Base-by-base conservation (phyloP, 2,113 vertebrate genomes). In the Lepidothrix coronata region DNA sequence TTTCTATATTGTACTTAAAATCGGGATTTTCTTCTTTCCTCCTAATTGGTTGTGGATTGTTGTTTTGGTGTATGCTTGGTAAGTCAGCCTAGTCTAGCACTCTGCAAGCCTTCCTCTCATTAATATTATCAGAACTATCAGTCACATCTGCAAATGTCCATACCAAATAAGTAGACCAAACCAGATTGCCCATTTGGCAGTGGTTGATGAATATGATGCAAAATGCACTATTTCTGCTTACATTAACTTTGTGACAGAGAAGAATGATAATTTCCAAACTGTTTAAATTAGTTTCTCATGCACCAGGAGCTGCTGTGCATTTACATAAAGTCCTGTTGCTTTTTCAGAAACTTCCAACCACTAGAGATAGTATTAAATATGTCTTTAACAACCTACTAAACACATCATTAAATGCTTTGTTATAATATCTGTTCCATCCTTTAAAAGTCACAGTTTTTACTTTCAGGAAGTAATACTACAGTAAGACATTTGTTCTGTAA, bases 191-290 rank as follows among this genome's bases (percentile, higher is more conserved):
- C 54, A 59, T 51, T 85, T 59, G 85, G 44, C 70, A 85, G 55
- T 43, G 63, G 78, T 5, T 89, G 57, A 91, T n/a, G 58, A 80
- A 85, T 84, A 22, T 1, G 6, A 75, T 78, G 20, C 62, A 86
- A 85, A 95, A 89, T 35, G 35, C 58, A 44, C 58, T 85, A 75
- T 85, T 94, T 91, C 73, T 85, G 73, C 82, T 79, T 0, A 0
- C 63, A 24, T 87, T 72, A 90, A 92, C 67, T 83, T 82, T 85
- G 35, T 88, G 81, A 91, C 83, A 95, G 43, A 80, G 66, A 92
- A 88, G 25, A 72, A 86, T 46, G 27, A 51, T 89, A 54, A 88
- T 82, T 86, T 93, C 41, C 48, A 57, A 89, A 89, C 55, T 58
- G 61, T 76, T 85, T 46, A 91, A 66, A 92, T 93, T 52, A 85